phyloP scores from a whole-genome alignment of 2,797 vertebrate species.

The Cottoperca gobio region DNA sequence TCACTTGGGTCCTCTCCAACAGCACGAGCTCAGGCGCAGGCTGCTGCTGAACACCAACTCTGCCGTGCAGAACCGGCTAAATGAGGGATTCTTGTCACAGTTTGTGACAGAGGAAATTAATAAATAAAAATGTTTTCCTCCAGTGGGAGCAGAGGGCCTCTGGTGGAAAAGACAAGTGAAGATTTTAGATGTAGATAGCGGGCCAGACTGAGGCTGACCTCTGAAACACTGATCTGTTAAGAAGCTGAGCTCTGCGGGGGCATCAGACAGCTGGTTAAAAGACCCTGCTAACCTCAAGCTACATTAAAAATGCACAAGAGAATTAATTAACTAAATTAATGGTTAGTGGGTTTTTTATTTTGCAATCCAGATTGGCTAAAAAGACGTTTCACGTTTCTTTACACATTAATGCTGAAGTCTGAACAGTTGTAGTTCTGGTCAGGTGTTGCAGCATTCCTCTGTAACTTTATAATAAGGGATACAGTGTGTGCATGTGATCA shows the following conservation, averaged over 20 bases:
- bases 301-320: slow-evolving; percentile 4
- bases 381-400: no score
- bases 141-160: slow-evolving; percentile 31
- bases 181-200: slow-evolving; percentile 28
- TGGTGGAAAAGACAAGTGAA: slow-evolving; percentile 19
- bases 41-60: slow-evolving; percentile 53
- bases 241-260: not conserved
- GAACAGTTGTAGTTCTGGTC: not conserved
- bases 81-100: slow-evolving; percentile 67
- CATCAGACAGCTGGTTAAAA: not conserved
- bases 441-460: not conserved
- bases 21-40: slow-evolving; percentile 41
- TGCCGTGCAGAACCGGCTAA: slow-evolving; percentile 66
- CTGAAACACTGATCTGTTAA: slow-evolving; percentile 5
- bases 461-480: not conserved
- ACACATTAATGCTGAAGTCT: not conserved
- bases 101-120: slow-evolving; percentile 60
- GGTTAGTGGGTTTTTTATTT: not conserved
- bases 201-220: slow-evolving; percentile 36
- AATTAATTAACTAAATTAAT: not conserved
- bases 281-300: not conserved
- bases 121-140: slow-evolving; percentile 58
- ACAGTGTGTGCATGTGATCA: not conserved
- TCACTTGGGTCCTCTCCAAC: slow-evolving; percentile 68
- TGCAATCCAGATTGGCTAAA: not conserved